Percentiles rank a stretch among this genome's conserved stretches.
Evolutionary conservation across 2,888 invertebrate genomes (phyloP).

Genomic region (Homarus gammarus): DNA sequence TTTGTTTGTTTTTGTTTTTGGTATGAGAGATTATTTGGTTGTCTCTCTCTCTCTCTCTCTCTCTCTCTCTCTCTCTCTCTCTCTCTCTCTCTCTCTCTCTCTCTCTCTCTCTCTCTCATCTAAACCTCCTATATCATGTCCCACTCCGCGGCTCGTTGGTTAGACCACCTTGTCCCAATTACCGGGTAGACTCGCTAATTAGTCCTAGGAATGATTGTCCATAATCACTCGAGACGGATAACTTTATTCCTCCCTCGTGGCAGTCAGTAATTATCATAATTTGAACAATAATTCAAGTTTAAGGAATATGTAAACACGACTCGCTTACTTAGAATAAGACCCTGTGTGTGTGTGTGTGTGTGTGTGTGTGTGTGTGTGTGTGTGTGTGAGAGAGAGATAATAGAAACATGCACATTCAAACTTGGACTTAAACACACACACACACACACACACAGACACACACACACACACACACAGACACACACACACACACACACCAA

Average conservation of each 20-base stretch:
- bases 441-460: too few species aligned
- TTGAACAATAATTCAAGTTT: conserved; percentile 41
- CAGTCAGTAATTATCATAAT: conserved; percentile 53
- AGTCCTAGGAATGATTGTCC: conserved; percentile 52
- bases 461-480: too few species aligned
- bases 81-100: conserved; percentile 37
- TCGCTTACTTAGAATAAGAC: background rate
- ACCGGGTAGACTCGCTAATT: conserved; percentile 57
- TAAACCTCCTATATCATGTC: conserved; percentile 29
- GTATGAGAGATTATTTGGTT: background rate
- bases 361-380: too few species aligned
- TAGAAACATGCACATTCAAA: too few species aligned
- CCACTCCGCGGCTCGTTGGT: conserved; percentile 5
- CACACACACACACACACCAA: too few species aligned
- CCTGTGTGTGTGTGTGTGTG: background rate
- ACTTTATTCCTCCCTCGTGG: conserved; percentile 55
- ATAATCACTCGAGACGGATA: conserved; percentile 62
- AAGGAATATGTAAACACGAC: conserved; percentile 26
- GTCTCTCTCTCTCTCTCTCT: conserved; percentile 23
- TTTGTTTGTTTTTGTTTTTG: background rate
- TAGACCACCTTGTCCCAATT: conserved; percentile 41
- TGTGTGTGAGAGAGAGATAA: too few species aligned
- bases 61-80: conserved; percentile 41
- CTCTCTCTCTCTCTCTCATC: background rate
- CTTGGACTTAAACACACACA: too few species aligned